phyloP scores from a whole-genome alignment of 2,888 invertebrate species.

The Pandemis heparana region DNA sequence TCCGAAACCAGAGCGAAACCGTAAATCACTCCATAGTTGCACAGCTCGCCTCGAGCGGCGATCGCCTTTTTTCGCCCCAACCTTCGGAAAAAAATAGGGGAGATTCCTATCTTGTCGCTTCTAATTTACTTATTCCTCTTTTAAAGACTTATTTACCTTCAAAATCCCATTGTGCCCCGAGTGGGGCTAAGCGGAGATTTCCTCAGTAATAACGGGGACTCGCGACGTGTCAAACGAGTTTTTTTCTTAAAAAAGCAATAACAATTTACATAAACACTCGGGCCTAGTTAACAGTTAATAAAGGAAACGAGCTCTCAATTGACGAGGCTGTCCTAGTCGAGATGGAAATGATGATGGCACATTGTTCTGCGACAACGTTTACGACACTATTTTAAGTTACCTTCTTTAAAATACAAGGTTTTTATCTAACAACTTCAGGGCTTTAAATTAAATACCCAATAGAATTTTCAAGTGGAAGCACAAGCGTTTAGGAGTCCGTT shows the following conservation, averaged over 20 bases:
- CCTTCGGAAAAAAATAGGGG: conserved; percentile 86
- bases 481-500: conserved; percentile 8
- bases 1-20: conserved; percentile 50
- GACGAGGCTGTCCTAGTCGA: conserved; percentile 73
- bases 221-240: conserved; percentile 82
- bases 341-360: conserved; percentile 77
- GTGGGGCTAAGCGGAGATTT: conserved; percentile 70
- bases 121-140: conserved; percentile 93
- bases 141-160: conserved; percentile 91
- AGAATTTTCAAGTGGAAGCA: background rate
- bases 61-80: conserved; percentile 81
- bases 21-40: conserved; percentile 61
- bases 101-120: conserved; percentile 92
- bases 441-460: background rate
- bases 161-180: conserved; percentile 84
- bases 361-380: conserved; percentile 75
- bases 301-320: conserved; percentile 82
- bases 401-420: background rate
- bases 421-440: background rate
- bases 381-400: conserved; percentile 47
- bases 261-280: conserved; percentile 85
- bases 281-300: conserved; percentile 85
- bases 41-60: conserved; percentile 69
- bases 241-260: conserved; percentile 84
- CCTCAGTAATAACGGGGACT: conserved; percentile 75